Percentiles rank a stretch among this genome's conserved stretches.
Evolutionary conservation across 2,888 invertebrate genomes (phyloP).

Genomic region (Petrolisthes cinctipes): DNA sequence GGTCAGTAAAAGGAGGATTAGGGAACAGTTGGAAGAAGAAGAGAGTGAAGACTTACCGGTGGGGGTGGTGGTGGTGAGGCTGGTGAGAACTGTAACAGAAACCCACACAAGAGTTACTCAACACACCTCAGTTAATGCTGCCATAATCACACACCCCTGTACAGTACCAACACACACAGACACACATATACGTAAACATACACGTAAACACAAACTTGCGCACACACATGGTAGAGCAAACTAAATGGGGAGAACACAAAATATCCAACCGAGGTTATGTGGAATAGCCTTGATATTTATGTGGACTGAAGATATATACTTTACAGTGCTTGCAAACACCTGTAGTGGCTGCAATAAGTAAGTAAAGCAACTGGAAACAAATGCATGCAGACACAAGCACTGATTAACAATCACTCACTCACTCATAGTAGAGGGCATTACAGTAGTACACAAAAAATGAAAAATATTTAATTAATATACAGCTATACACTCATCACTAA

Average conservation of each 20-base stretch:
- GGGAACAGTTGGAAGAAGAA: neutral
- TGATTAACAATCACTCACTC: too few species aligned
- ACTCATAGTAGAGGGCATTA: too few species aligned
- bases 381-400: too few species aligned
- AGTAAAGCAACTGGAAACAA: too few species aligned
- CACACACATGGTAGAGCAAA: slow-evolving; percentile 14
- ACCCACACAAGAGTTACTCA: slow-evolving; percentile 2
- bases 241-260: neutral
- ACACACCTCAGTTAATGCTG: neutral
- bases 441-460: too few species aligned
- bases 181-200: neutral
- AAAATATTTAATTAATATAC: too few species aligned
- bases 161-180: neutral
- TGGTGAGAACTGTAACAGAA: slow-evolving; percentile 16
- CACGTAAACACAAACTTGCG: neutral
- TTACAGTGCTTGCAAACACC: too few species aligned
- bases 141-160: neutral
- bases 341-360: too few species aligned
- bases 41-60: neutral
- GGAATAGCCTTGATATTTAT: neutral
- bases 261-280: neutral
- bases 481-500: too few species aligned
- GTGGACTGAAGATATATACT: too few species aligned
- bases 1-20: neutral
- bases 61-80: neutral